Base-by-base conservation (phyloP, 1,140 invertebrate species). In the Protaetia brevitarsis region DNA sequence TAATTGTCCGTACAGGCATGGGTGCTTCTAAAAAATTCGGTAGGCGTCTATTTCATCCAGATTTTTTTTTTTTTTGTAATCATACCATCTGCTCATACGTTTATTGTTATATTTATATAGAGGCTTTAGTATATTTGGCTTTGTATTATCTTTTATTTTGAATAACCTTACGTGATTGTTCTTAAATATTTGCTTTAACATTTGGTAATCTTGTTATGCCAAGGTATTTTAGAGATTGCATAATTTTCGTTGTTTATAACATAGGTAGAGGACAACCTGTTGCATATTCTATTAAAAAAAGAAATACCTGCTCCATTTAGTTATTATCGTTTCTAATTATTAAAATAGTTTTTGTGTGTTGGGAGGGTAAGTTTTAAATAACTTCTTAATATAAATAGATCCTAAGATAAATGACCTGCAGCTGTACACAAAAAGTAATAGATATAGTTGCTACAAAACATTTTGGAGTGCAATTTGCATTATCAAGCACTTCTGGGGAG, bases 311-410 rank as follows among this genome's bases (percentile, higher is more conserved):
- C 41, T n/a, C 10, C 4, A 45, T 21, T 21, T 21, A 45, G 41
- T 45, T 21, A 21, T 13, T 19, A 4, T 10, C n/a, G 41, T 45
- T 45, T 45, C n/a, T 16, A 45, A 21, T 45, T 13, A 21, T 45
- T 21, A 45, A 45, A 21, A 45, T 45, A 45, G 41, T 45, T 19
- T 45, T 45, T 16, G n/a, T 45, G 19, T 45, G 41, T 45, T 45
- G 41, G 41, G 23, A 45, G 41, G 41, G 41, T 45, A 45, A 45
- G 41, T 21, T 45, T 45, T 45, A 45, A 45, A 45, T 45, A 45
- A 45, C 41, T 45, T 21, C 16, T 16, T 45, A 45, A 45, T 45
- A 45, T 45, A 45, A 45, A 45, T 45, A 45, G 41, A 45, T 45
- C 10, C 13, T 19, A 45, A 45, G 41, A 45, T 19, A 45, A 45